Percentiles rank a stretch among this genome's conserved stretches.
Evolutionary conservation across 2,797 vertebrate species (phyloP).

Genomic region (Tenualosa thibaudeaui): DNA sequence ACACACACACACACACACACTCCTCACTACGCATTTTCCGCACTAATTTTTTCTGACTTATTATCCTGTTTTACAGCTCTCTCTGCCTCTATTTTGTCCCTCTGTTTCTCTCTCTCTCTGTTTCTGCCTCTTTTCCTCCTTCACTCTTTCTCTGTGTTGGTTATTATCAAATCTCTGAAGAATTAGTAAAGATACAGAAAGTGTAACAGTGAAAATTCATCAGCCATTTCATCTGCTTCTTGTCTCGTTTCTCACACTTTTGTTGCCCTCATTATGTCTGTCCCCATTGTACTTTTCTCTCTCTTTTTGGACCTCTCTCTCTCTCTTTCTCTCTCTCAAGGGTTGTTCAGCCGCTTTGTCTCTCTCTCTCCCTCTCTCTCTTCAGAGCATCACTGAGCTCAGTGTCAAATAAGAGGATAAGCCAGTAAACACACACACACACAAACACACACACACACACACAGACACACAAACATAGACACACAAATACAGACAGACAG

Average conservation of each 20-base stretch:
- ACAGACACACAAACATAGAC: not conserved
- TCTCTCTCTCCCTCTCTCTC: not conserved
- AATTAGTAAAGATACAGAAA: not conserved
- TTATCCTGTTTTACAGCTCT: too few relatives aligned
- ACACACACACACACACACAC: too few relatives aligned
- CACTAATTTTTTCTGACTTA: too few relatives aligned
- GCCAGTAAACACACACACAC: slow-evolving; percentile 21
- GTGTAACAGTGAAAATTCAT: not conserved
- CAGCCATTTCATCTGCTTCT: not conserved
- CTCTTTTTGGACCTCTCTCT: not conserved
- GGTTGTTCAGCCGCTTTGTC: not conserved
- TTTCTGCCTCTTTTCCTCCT: not conserved
- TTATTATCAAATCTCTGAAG: not conserved
- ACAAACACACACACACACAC: slow-evolving; percentile 25
- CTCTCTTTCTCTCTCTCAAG: not conserved
- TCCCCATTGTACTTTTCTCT: not conserved
- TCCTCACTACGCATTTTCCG: too few relatives aligned
- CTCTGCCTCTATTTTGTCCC: not conserved
- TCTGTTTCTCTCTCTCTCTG: not conserved
- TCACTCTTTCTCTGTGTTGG: not conserved
- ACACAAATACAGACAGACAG: not conserved
- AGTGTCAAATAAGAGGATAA: not conserved
- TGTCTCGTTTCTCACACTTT: not conserved
- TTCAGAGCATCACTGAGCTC: not conserved
- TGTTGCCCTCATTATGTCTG: not conserved